Conservation (phyloP, 2,113 vertebrate genomes). For the Cricetomys ansorgei region DNA sequence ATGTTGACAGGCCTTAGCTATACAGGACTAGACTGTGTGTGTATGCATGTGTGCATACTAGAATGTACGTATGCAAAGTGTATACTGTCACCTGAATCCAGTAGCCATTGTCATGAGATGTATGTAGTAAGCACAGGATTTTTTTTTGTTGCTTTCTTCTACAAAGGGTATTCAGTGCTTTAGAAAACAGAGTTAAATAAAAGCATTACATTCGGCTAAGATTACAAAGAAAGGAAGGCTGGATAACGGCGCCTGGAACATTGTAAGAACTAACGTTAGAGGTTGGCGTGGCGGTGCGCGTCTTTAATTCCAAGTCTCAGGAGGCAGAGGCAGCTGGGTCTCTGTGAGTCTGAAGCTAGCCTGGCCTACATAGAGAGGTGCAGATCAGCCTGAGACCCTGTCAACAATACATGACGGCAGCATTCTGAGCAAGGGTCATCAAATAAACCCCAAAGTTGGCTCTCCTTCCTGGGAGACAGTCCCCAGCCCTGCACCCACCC, state of each 20-base stretch:
- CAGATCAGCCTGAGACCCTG: background rate
- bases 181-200: background rate
- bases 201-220: background rate
- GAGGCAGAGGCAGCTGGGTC: background rate
- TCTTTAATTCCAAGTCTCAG: background rate
- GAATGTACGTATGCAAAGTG: background rate
- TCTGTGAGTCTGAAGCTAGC: background rate
- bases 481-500: background rate
- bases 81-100: background rate
- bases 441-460: background rate
- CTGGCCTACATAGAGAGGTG: background rate
- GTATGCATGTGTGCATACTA: background rate
- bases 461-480: background rate
- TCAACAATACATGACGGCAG: background rate
- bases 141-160: background rate
- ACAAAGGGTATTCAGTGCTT: background rate
- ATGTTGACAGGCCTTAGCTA: background rate
- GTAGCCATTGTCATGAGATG: background rate
- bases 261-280: background rate
- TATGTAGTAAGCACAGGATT: background rate
- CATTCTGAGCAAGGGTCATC: background rate
- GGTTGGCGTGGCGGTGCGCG: background rate
- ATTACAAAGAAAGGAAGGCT: slow-evolving; percentile 1
- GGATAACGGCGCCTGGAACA: background rate
- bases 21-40: background rate